Conservation (phyloP, 2,888 invertebrate genomes). For the Melolontha melolontha region DNA sequence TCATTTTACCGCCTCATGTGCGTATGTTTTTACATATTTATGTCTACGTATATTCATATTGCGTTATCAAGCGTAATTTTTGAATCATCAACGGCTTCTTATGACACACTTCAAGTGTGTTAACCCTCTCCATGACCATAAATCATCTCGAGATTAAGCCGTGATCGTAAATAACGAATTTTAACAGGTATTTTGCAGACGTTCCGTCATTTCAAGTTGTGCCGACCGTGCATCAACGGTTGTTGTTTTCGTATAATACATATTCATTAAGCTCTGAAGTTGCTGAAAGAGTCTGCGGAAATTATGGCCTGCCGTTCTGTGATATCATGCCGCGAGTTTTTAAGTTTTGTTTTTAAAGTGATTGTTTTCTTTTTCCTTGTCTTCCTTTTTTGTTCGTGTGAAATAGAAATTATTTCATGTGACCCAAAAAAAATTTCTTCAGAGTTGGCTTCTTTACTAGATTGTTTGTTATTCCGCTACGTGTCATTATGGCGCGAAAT, state of each 20-base stretch:
- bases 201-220: constrained; percentile 14
- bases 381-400: background rate
- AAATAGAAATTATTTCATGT: background rate
- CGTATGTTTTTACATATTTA: too few species aligned
- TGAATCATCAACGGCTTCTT: constrained; percentile 12
- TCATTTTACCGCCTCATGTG: too few species aligned
- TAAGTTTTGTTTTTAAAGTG: constrained; percentile 1
- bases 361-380: background rate
- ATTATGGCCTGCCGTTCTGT: constrained; percentile 7
- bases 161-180: constrained; percentile 38
- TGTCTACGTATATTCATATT: too few species aligned
- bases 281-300: constrained; percentile 21
- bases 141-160: constrained; percentile 39
- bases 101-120: constrained; percentile 42
- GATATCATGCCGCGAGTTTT: constrained; percentile 23
- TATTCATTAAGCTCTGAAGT: constrained; percentile 33
- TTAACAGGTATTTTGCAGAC: constrained; percentile 37
- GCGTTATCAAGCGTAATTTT: background rate
- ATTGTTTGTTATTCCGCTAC: too few species aligned
- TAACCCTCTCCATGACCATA: constrained; percentile 31
- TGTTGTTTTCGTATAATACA: constrained; percentile 19
- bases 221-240: constrained; percentile 8
- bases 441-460: too few species aligned
- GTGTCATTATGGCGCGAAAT: too few species aligned
- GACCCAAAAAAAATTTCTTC: too few species aligned